These are phyloP conservation scores for Ictalurus punctatus DNA, from an alignment of 2,113 vertebrate species.

Conservation along the genomic window DNA sequence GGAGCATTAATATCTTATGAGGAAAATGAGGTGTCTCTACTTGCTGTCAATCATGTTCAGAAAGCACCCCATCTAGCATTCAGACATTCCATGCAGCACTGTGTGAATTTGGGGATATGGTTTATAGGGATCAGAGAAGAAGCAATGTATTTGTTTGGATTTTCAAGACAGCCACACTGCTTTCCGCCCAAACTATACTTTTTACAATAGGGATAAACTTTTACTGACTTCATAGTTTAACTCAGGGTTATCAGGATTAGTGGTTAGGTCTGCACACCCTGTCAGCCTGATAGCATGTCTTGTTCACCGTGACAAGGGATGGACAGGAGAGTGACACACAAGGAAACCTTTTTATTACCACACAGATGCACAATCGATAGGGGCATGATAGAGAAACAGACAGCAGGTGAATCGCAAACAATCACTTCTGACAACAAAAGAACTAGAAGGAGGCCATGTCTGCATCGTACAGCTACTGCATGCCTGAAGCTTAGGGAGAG, in stretches of 20 bases:
- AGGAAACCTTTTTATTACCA: slow-evolving; percentile 76
- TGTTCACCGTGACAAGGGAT: slow-evolving; percentile 64
- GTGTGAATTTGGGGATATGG: not conserved
- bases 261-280: slow-evolving; percentile 32
- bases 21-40: slow-evolving; percentile 9
- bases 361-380: slow-evolving; percentile 67
- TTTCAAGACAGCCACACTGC: not conserved
- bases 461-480: not conserved
- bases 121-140: not conserved
- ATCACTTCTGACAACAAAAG: slow-evolving; percentile 13
- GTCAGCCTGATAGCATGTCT: slow-evolving; percentile 61
- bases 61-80: not conserved
- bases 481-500: not conserved
- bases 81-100: not conserved
- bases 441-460: not conserved
- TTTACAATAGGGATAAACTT: not conserved
- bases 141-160: not conserved
- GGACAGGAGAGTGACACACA: slow-evolving; percentile 72
- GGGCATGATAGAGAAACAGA: slow-evolving; percentile 17
- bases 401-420: slow-evolving; percentile 28
- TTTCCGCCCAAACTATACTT: not conserved
- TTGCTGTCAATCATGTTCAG: not conserved
- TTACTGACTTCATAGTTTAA: not conserved
- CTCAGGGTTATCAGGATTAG: not conserved
- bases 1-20: slow-evolving; percentile 12